phyloP scores from a whole-genome alignment of 2,797 vertebrate species.

The Calcarius lapponicus region DNA sequence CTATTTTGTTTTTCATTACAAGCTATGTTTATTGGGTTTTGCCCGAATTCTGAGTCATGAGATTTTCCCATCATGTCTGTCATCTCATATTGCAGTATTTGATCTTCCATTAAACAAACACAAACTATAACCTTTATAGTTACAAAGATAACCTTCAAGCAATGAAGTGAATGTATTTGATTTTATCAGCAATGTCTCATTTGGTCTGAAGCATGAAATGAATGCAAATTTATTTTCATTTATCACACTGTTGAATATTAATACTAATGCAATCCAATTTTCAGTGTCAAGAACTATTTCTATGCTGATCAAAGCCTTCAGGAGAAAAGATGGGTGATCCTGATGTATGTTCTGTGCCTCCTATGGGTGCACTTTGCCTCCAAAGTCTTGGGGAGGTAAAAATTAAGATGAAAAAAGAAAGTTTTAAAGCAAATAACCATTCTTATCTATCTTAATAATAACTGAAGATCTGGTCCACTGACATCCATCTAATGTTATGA shows the following conservation, averaged over 20 bases:
- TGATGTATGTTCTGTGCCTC: neutral
- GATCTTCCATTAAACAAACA: constrained; percentile 15
- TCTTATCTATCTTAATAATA: neutral
- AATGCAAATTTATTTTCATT: constrained; percentile 26
- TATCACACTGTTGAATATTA: constrained; percentile 33
- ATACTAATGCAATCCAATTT: neutral
- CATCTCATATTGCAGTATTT: neutral
- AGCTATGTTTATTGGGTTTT: neutral
- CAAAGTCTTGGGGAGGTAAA: neutral
- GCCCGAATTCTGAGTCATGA: neutral
- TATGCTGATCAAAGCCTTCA: neutral
- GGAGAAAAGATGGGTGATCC: neutral
- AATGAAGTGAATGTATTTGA: neutral
- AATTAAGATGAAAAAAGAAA: neutral
- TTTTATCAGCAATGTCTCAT: constrained; percentile 30
- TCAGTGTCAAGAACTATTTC: neutral
- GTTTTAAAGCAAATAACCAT: neutral
- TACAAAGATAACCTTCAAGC: constrained; percentile 50
- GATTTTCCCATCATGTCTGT: neutral
- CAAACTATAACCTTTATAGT: constrained; percentile 26
- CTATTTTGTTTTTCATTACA: neutral
- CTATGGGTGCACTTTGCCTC: neutral
- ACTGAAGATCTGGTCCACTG: neutral
- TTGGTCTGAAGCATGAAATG: constrained; percentile 25
- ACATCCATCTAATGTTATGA: neutral